Conservation (phyloP, 2,797 vertebrate genomes). For the Platalea minor region DNA sequence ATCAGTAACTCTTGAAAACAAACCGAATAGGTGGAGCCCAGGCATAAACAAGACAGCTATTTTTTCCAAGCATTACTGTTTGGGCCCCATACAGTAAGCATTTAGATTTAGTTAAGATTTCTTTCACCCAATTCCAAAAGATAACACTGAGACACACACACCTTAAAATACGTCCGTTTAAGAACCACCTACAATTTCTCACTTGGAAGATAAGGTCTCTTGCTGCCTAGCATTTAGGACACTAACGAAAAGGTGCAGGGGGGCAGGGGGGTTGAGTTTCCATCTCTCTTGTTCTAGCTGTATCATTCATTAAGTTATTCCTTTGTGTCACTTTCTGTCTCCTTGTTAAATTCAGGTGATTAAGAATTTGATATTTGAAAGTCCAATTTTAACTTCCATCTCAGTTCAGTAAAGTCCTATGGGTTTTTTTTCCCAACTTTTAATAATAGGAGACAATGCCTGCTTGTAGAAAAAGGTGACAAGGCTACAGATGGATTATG, state of each 20-base stretch:
- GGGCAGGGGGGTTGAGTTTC: not conserved
- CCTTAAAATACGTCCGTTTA: not conserved
- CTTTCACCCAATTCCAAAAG: not conserved
- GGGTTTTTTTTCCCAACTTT: accelerated
- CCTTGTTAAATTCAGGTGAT: not conserved
- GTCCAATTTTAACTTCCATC: not conserved
- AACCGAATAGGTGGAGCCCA: not conserved
- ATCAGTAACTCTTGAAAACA: not conserved
- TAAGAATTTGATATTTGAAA: not conserved
- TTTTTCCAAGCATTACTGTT: not conserved
- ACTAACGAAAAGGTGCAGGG: not conserved
- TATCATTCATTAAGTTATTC: not conserved
- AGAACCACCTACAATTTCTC: not conserved
- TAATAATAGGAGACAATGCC: not conserved
- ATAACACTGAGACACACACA: not conserved
- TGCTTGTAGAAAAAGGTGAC: not conserved
- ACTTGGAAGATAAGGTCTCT: not conserved
- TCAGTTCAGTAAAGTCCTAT: not conserved
- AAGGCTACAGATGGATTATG: not conserved
- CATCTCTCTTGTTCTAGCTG: not conserved
- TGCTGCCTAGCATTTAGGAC: not conserved
- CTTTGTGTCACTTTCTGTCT: not conserved
- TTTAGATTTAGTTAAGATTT: not conserved
- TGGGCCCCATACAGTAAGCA: not conserved
- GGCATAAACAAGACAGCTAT: not conserved